Evolutionary conservation across 2,888 invertebrate genomes (phyloP), one percentile per base, ranked within the genome.

Genomic region (Phyllotreta striolata): DNA sequence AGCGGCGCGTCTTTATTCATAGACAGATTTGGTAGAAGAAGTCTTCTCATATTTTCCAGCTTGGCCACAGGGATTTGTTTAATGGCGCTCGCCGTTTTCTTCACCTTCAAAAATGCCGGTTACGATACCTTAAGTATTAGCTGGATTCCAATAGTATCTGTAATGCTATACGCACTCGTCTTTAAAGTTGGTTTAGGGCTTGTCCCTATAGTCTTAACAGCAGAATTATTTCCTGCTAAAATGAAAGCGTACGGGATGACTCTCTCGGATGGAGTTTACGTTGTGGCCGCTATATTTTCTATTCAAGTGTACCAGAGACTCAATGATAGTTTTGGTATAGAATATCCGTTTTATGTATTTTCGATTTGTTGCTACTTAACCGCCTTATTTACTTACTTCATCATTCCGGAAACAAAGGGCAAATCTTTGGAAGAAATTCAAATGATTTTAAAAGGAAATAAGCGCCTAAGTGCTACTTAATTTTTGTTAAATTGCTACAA

Each of bases 211-310:
- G 78, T 81, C 5, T 71, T 81, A 54, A 80, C 80, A 3, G 80
- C 79, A 0, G 81, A 81, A 68, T 52, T 81, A 9, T 81, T 82
- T 65, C 78, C 81, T 0, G 75, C 81, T 1, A 78, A 78, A 44
- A 77, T 81, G 13, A 81, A 81, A 73, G 81, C 80, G 1, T 76
- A 78, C 65, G 80, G 80, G 0, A 80, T 80, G 79, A 78, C 81
- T 0, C 37, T 78, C 38, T 75, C 79, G 1, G 80, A 81, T 59
- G 75, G 75, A 1, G 74, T 76, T 66, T 81, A 79, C 59, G 79
- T 79, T 0, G 62, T 76, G 4, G 76, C 76, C 24, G 76, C 76
- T 5, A 67, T 77, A 3, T 47, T 78, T 2, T 77, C 78, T 1
- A 70, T 80, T 12, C 74, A 76, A 47, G 59, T 80, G 13, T 81